These are phyloP conservation scores for Dicrurus megarhynchus DNA, from an alignment of 2,113 vertebrate genomes.

Conservation along the genomic window DNA sequence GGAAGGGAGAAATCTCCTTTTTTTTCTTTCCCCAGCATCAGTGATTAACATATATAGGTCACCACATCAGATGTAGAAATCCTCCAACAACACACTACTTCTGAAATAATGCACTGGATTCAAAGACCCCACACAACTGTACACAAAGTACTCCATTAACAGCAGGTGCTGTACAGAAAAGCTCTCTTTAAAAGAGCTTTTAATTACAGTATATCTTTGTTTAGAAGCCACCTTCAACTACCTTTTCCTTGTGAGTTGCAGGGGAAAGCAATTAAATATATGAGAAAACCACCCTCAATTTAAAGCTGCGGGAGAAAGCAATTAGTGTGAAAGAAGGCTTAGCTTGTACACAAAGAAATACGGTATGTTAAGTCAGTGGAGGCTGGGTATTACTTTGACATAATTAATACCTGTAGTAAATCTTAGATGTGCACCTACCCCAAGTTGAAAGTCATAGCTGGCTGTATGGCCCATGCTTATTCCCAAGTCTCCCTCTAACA, in stretches of 20 bases:
- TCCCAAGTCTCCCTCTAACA: neutral
- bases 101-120: constrained; percentile 9
- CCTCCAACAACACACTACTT: neutral
- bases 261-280: constrained; percentile 4
- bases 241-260: neutral
- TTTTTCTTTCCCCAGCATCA: neutral
- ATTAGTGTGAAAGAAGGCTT: neutral
- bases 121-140: neutral
- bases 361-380: neutral
- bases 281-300: neutral
- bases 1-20: neutral
- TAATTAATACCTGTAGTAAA: neutral
- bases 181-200: neutral
- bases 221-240: constrained; percentile 19
- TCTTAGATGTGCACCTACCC: neutral
- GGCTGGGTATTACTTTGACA: neutral
- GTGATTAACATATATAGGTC: neutral
- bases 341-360: constrained; percentile 15
- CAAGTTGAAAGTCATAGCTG: neutral
- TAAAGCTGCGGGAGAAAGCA: constrained; percentile 26
- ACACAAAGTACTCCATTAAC: constrained; percentile 28
- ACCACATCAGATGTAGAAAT: neutral
- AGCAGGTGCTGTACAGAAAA: constrained; percentile 23
- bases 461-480: neutral
- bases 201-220: constrained; percentile 50